phyloP scores from a whole-genome alignment of 1,140 invertebrate species.

The Chironomus striatipennis region DNA sequence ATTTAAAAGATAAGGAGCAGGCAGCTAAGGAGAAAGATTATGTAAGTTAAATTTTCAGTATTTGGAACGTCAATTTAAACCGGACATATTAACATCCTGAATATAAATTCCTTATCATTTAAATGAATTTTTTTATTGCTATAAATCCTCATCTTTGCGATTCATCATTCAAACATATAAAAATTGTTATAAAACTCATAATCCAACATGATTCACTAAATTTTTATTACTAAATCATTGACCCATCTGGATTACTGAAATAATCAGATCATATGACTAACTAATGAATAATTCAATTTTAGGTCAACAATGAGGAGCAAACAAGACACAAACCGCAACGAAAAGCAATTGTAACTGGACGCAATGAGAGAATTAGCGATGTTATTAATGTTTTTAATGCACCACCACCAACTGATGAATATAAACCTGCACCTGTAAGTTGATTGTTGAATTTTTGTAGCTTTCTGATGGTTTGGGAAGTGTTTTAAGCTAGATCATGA shows the following conservation, averaged over 20 bases:
- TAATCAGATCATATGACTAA: too few species aligned
- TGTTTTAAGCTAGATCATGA: background rate
- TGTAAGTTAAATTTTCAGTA: conserved; percentile 28
- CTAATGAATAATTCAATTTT: too few species aligned
- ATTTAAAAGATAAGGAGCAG: conserved; percentile 45
- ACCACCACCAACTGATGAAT: conserved; percentile 34
- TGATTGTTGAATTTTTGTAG: conserved; percentile 27
- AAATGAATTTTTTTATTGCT: too few species aligned
- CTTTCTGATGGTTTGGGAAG: background rate
- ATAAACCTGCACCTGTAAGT: conserved; percentile 28
- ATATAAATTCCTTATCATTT: too few species aligned
- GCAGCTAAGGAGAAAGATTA: conserved; percentile 38
- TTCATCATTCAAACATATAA: too few species aligned
- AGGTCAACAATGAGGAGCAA: conserved; percentile 25
- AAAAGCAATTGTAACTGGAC: conserved; percentile 34
- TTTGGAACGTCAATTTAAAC: background rate
- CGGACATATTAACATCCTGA: too few species aligned
- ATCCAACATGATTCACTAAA: too few species aligned
- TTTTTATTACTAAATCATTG: too few species aligned
- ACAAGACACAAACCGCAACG: conserved; percentile 33
- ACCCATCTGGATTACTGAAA: too few species aligned
- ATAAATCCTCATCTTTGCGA: too few species aligned
- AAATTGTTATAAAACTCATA: too few species aligned
- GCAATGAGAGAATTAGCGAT: conserved; percentile 35
- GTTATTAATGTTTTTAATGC: conserved; percentile 39